Percentiles rank a stretch among this genome's conserved stretches.
Evolutionary conservation across 2,113 vertebrate species (phyloP).

Genomic region (Amphilophus citrinellus): DNA sequence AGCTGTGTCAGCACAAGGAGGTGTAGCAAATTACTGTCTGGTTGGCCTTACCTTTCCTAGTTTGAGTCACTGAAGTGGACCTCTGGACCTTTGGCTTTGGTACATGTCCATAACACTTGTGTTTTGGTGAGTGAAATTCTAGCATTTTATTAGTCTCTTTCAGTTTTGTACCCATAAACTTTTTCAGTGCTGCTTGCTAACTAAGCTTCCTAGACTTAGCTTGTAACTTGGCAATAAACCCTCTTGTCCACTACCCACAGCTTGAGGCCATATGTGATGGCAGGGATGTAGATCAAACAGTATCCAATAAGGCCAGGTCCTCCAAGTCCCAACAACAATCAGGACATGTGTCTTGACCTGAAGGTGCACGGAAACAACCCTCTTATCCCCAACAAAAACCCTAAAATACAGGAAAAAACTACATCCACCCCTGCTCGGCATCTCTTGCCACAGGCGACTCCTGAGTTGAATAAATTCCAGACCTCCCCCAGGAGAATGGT

Average conservation of each 20-base stretch:
- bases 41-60: neutral
- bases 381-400: neutral
- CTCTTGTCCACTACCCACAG: neutral
- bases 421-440: too few species aligned
- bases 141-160: neutral
- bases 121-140: neutral
- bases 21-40: neutral
- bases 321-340: neutral
- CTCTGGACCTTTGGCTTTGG: neutral
- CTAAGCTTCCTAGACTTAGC: neutral
- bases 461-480: too few species aligned
- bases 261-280: neutral
- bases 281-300: neutral
- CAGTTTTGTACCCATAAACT: neutral
- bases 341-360: neutral
- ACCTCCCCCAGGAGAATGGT: too few species aligned
- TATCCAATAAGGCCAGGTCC: neutral
- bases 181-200: neutral
- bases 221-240: neutral
- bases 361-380: too few species aligned
- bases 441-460: too few species aligned
- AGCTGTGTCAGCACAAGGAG: neutral
- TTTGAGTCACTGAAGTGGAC: neutral
- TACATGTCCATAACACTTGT: neutral
- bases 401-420: neutral